Conservation (phyloP, 2,888 invertebrate genomes). For the Anthoptus insignis region DNA sequence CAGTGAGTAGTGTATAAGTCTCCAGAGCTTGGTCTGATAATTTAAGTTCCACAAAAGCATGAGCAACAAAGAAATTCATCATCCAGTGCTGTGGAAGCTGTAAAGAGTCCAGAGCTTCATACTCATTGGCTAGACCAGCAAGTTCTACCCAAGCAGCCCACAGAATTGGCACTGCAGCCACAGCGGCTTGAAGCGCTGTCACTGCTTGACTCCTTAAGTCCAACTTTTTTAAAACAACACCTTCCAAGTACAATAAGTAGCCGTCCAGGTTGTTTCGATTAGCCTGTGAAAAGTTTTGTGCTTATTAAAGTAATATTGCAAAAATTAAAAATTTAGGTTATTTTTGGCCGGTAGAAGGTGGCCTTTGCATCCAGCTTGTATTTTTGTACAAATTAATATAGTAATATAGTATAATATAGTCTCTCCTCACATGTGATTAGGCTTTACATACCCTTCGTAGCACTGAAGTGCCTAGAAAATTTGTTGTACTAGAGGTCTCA, state of each 20-base stretch:
- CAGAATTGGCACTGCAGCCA: slow-evolving; percentile 93
- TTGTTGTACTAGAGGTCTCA: no score
- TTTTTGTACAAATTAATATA: no score
- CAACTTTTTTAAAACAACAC: slow-evolving; percentile 95
- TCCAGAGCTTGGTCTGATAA: slow-evolving; percentile 96
- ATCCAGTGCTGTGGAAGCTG: slow-evolving; percentile 97
- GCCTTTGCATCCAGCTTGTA: no score
- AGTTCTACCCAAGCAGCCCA: slow-evolving; percentile 99
- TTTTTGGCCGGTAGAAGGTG: no score
- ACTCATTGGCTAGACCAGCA: slow-evolving; percentile 93
- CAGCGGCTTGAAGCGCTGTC: slow-evolving; percentile 92
- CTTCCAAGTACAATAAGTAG: slow-evolving; percentile 96
- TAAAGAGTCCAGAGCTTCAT: slow-evolving; percentile 90
- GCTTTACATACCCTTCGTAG: no score
- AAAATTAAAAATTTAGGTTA: no score
- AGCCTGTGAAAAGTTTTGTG: slow-evolving; percentile 67
- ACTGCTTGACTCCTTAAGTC: slow-evolving; percentile 93
- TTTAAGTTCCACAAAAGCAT: slow-evolving; percentile 96
- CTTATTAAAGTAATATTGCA: no score
- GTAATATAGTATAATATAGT: no score
- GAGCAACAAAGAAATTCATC: slow-evolving; percentile 96
- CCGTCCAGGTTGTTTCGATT: slow-evolving; percentile 93
- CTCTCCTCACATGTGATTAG: no score
- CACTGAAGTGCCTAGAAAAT: no score
- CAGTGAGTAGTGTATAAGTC: slow-evolving; percentile 92